Base-by-base conservation (phyloP, 2,888 invertebrate genomes). In the Griposia aprilina region DNA sequence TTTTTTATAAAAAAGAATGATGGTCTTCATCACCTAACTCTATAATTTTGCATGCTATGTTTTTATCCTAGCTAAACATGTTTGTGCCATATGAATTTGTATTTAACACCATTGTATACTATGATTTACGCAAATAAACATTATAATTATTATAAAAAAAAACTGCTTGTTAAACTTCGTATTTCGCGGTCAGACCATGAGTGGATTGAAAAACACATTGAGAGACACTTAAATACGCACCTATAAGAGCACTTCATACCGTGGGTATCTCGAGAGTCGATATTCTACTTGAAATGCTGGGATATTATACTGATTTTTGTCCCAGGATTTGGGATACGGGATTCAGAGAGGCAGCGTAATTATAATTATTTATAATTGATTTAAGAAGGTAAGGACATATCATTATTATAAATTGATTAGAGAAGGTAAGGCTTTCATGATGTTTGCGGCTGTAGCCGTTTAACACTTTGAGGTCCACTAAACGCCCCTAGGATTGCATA, bases 231-330 rank as follows among this genome's bases (percentile, higher is more conserved):
- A n/a, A n/a, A n/a, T 20, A 30, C 30, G 23, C 30, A 74, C 26
- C 30, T 63, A 41, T 36, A 36, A 74, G 41, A 59, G 50, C 23
- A 73, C 59, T 72, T 41, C 13, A 45, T n/a, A 20, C 11, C n/a
- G 15, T 77, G 50, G n/a, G 55, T n/a, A 20, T 26, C 23, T 59
- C 26, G 26, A n/a, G 15, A 36, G n/a, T 36, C 20, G n/a, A 63
- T 76, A 26, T 26, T 76, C 48, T 66, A 50, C 63, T 65, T 57
- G 76, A 76, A 65, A 63, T 26, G 15, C 2, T 63, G 45, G 52
- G 15, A 63, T 73, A 74, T 23, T 52, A 67, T 11, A n/a, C 17
- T n/a, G 23, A 71, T 45, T 10, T 55, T 65, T n/a, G 15, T 15
- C 8, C 4, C 8, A n/a, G 41, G 7, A 41, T 63, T 63, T 23